Percentiles rank a stretch among this genome's conserved stretches.
phyloP scores from a whole-genome alignment of 2,888 invertebrate species.

The Andrena hattorfiana region DNA sequence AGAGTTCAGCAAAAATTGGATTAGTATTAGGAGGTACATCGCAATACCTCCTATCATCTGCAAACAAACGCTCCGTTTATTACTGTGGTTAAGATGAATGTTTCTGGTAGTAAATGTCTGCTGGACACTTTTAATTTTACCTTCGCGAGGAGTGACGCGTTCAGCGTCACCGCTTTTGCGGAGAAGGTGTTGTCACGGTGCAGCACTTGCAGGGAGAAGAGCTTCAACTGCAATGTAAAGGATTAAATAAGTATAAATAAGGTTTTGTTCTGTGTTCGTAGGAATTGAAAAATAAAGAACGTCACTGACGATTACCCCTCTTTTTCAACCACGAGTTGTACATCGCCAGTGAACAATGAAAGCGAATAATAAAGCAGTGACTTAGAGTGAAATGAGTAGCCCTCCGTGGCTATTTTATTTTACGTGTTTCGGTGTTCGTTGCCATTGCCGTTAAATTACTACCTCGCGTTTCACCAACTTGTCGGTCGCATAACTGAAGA shows the following conservation, averaged over 20 bases:
- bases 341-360: too few species aligned
- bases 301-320: too few species aligned
- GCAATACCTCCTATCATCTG: slow-evolving; percentile 76
- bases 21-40: slow-evolving; percentile 77
- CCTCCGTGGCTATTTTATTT: too few species aligned
- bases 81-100: neutral
- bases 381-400: too few species aligned
- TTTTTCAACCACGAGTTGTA: too few species aligned
- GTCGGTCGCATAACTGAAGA: slow-evolving; percentile 70
- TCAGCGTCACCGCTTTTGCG: slow-evolving; percentile 73
- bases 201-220: slow-evolving; percentile 78
- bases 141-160: slow-evolving; percentile 72
- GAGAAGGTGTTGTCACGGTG: slow-evolving; percentile 74
- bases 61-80: slow-evolving; percentile 41
- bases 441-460: slow-evolving; percentile 2
- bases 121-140: slow-evolving; percentile 56
- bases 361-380: too few species aligned
- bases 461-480: slow-evolving; percentile 57
- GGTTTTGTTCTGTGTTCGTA: too few species aligned
- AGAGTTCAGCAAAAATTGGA: slow-evolving; percentile 69
- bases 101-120: neutral
- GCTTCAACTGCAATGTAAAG: slow-evolving; percentile 70
- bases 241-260: too few species aligned
- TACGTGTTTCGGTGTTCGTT: too few species aligned
- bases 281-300: too few species aligned